phyloP scores from a whole-genome alignment of 1,140 invertebrate species.

The Paraescarpia echinospica region DNA sequence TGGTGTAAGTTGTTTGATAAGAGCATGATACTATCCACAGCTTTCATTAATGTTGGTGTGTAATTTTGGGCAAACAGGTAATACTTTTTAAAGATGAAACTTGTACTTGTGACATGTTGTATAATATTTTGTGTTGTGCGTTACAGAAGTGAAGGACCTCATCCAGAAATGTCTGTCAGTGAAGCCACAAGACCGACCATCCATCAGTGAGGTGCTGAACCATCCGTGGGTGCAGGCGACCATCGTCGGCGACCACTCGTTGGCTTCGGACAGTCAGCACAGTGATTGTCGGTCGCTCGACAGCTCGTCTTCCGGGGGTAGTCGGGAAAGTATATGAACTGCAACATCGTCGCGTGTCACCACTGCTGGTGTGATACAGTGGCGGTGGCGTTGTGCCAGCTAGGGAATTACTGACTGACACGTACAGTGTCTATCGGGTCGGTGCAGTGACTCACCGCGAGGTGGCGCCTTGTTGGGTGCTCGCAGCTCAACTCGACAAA shows the following conservation, averaged over 20 bases:
- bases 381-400: neutral
- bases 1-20: too few relatives aligned
- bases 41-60: too few relatives aligned
- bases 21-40: too few relatives aligned
- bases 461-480: neutral
- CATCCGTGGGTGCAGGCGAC: conserved; percentile 63
- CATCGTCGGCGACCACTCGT: conserved; percentile 50
- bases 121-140: conserved; percentile 21
- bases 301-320: neutral
- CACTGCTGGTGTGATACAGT: neutral
- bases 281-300: neutral
- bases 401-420: conserved; percentile 5
- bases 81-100: too few relatives aligned
- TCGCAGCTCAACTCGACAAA: neutral
- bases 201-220: conserved; percentile 64
- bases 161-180: conserved; percentile 65
- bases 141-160: conserved; percentile 65
- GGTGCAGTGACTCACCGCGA: neutral
- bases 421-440: neutral
- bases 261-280: neutral
- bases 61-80: too few relatives aligned
- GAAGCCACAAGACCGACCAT: conserved; percentile 61
- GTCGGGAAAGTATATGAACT: neutral
- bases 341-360: neutral
- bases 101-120: neutral